Base-by-base conservation (phyloP, 2,888 invertebrate genomes). In the Hypomecis atomaria region DNA sequence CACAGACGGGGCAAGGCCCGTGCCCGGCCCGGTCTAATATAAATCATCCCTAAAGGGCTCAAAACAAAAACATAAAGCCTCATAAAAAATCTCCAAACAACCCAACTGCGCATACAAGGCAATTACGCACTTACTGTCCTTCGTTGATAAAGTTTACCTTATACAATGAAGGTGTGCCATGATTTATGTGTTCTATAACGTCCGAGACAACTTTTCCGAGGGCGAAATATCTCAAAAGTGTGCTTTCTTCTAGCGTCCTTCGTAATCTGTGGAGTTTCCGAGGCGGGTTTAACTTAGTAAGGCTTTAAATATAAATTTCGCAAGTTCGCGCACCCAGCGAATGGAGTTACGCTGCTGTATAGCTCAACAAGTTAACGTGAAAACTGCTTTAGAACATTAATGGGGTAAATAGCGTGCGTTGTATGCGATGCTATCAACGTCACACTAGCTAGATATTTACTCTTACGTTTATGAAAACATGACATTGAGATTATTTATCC, bases 271-370 rank as follows among this genome's bases (percentile, higher is more conserved):
- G 70, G 85, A 88, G 85, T 88, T 89, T 85, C 79, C 78, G 72
- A 85, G 79, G 77, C 82, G 78, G 81, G 86, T 80, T 87, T 85
- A 89, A 88, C 88, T 91, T 89, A 82, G 85, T 81, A 85, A 82
- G 81, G 84, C 84, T 86, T 90, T 88, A 90, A 89, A 89, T 89
- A 89, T 89, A 89, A 88, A 90, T 90, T 90, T 90, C 79, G 71
- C 82, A 87, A 89, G 83, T 90, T 88, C 78, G 81, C 73, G 66
- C 75, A 74, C 76, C 72, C 78, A 81, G 74, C 79, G 86, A 89
- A 87, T 86, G 83, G 83, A 88, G 86, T 89, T 88, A 87, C 81
- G 82, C 81, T 50, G 81, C 80, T 81, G 77, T 79, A 84, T 80
- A 81, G 82, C 84, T 87, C 88, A 86, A 90, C 86, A 88, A 90